A percentile compares a stretch with the other conserved stretches of the same genome.
Conservation (phyloP, 2,113 vertebrate species). For the Addax nasomaculatus region DNA sequence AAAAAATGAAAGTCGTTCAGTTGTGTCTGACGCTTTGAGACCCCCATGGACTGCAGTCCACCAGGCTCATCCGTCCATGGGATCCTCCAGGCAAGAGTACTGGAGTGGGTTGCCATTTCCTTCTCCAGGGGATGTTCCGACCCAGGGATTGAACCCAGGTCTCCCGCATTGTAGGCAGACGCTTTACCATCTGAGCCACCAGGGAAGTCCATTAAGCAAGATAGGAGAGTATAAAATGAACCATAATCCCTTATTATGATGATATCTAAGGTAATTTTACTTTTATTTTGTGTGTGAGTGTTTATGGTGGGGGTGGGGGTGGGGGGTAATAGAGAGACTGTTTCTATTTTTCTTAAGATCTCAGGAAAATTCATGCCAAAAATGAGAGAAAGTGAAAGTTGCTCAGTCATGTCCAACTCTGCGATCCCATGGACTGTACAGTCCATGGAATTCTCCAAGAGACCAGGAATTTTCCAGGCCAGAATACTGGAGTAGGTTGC, state of each 20-base stretch:
- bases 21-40: rapidly evolving
- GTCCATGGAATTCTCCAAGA: not conserved
- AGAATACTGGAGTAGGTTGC: not conserved
- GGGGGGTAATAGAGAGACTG: not conserved
- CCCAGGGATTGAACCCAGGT: too few relatives aligned
- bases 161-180: too few relatives aligned
- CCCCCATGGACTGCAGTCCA: too few relatives aligned
- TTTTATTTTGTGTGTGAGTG: not conserved
- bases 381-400: not conserved
- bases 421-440: not conserved
- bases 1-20: too few relatives aligned
- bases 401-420: not conserved
- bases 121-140: too few relatives aligned
- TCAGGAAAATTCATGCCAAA: not conserved
- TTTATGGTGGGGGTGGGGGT: rapidly evolving
- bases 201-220: not conserved
- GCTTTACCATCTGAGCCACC: too few relatives aligned
- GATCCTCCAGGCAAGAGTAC: too few relatives aligned
- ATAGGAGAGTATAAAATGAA: not conserved
- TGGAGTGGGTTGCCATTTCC: too few relatives aligned
- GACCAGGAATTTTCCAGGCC: not conserved
- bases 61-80: too few relatives aligned
- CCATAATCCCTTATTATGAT: not conserved
- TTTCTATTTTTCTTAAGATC: not conserved
- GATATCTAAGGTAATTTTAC: not conserved